phyloP scores from a whole-genome alignment of 2,888 invertebrate species.

The Ophioninae sp. region DNA sequence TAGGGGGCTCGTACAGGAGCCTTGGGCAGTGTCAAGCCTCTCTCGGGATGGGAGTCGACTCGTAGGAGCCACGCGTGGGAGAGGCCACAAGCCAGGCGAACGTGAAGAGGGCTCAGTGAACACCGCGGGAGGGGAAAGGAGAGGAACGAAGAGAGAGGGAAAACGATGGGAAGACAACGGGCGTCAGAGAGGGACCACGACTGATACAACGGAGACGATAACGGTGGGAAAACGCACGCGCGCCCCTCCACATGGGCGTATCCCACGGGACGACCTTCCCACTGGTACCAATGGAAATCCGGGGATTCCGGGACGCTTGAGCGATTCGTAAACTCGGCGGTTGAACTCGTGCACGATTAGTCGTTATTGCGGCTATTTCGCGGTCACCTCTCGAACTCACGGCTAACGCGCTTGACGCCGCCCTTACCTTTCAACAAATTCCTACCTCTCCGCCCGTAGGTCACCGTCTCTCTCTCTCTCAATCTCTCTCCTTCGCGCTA shows the following conservation, averaged over 20 bases:
- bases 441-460: neutral
- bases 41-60: slow-evolving; percentile 48
- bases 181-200: slow-evolving; percentile 56
- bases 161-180: slow-evolving; percentile 10
- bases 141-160: slow-evolving; percentile 39
- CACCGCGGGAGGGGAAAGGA: slow-evolving; percentile 55
- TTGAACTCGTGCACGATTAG: slow-evolving; percentile 44
- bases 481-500: neutral
- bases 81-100: neutral
- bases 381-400: slow-evolving; percentile 42
- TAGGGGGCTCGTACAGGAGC: slow-evolving; percentile 61
- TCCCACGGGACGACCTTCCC: slow-evolving; percentile 44
- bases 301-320: slow-evolving; percentile 40
- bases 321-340: slow-evolving; percentile 35
- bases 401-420: slow-evolving; percentile 56
- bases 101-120: slow-evolving; percentile 50
- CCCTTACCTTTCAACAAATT: slow-evolving; percentile 52
- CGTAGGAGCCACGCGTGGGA: slow-evolving; percentile 37
- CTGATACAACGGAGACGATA: slow-evolving; percentile 58
- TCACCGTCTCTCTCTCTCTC: slow-evolving; percentile 9
- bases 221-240: too few relatives aligned
- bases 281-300: slow-evolving; percentile 49
- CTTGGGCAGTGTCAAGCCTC: slow-evolving; percentile 54
- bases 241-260: slow-evolving; percentile 51
- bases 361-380: slow-evolving; percentile 47